Conservation (phyloP, 1,140 invertebrate species). For the Drosophila subpulchrella region DNA sequence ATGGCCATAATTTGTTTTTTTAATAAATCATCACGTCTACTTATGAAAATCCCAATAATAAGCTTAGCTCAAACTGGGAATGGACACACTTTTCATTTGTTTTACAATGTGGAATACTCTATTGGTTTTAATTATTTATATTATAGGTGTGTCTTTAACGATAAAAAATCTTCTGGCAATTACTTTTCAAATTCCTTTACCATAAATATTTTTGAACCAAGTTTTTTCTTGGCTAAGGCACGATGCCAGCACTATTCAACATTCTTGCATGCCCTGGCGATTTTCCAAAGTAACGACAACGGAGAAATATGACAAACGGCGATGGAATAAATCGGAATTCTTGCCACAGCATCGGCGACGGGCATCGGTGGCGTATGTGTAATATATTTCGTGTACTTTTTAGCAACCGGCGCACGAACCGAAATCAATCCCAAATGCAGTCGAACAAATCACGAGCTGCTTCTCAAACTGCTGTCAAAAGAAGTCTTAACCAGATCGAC, state of each 20-base stretch:
- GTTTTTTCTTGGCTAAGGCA: conserved; percentile 2
- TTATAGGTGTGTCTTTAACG: neutral
- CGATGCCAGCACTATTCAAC: conserved; percentile 9
- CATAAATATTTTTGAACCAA: neutral
- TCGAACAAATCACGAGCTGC: conserved; percentile 70
- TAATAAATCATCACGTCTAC: no score
- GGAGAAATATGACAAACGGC: conserved; percentile 44
- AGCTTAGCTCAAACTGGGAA: no score
- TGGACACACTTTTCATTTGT: no score
- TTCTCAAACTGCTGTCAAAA: conserved; percentile 22
- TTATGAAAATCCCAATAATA: no score
- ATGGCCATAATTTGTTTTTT: no score
- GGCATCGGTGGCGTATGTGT: conserved; percentile 52
- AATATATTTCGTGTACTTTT: conserved; percentile 40
- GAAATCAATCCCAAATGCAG: conserved; percentile 56
- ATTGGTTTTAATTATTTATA: neutral
- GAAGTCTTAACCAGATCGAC: conserved; percentile 43
- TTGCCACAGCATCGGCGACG: conserved; percentile 33
- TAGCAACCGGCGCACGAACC: conserved; percentile 42
- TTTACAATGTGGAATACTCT: neutral
- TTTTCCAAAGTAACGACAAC: conserved; percentile 9
- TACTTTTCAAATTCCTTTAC: neutral
- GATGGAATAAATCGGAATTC: conserved; percentile 37
- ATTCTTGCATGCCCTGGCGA: conserved; percentile 9
- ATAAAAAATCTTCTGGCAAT: neutral